Conservation (phyloP, 2,113 vertebrate genomes). For the Mungos mungo region DNA sequence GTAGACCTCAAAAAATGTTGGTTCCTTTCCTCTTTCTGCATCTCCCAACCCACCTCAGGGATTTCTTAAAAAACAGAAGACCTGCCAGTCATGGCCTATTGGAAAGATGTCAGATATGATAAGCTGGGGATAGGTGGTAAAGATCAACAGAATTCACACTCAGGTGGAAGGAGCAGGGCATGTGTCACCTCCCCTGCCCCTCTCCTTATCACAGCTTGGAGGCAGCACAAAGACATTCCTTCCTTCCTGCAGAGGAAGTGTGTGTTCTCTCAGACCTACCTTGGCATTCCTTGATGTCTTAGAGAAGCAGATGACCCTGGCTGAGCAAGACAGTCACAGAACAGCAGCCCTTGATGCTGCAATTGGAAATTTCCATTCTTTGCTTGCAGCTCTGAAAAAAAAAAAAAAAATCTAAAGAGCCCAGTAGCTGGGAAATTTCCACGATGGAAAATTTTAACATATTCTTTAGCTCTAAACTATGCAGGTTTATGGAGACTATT, state of each 20-base stretch:
- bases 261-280: slow-evolving; percentile 76
- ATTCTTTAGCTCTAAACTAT: slow-evolving; percentile 82
- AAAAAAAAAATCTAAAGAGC: slow-evolving; percentile 80
- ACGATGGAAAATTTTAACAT: slow-evolving; percentile 87
- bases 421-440: slow-evolving; percentile 88
- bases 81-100: slow-evolving; percentile 44
- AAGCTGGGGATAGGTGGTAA: not conserved
- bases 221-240: not conserved
- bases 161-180: not conserved
- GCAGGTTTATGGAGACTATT: slow-evolving; percentile 80
- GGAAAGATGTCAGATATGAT: slow-evolving; percentile 30
- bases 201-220: slow-evolving; percentile 23
- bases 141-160: slow-evolving; percentile 4
- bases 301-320: slow-evolving; percentile 86
- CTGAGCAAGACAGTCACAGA: slow-evolving; percentile 85
- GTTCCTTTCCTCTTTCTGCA: not conserved
- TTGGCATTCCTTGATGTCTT: slow-evolving; percentile 86
- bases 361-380: slow-evolving; percentile 91
- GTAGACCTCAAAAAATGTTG: not conserved
- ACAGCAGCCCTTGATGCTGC: slow-evolving; percentile 87
- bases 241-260: slow-evolving; percentile 75
- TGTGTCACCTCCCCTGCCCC: slow-evolving; percentile 15
- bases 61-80: slow-evolving; percentile 49
- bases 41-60: not conserved
- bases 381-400: slow-evolving; percentile 85